Evolutionary conservation across 1,140 invertebrate genomes (phyloP), one percentile per base, ranked within the genome.

Genomic region (silkworm (Bombyx mori)): DNA sequence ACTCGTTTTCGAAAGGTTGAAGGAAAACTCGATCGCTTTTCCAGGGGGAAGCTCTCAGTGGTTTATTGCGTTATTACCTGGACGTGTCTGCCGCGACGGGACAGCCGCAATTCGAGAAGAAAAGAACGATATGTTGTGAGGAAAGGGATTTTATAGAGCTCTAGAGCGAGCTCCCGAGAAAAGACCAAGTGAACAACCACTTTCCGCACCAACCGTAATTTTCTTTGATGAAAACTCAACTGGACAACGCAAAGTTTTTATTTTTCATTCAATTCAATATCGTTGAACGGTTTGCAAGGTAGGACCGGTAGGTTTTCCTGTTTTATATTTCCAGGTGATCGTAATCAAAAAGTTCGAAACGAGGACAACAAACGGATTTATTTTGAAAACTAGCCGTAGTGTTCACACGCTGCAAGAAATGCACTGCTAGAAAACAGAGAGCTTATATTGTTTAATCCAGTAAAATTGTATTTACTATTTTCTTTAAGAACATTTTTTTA

Each of bases 1-100:
- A 82, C 77, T 76, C 70, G 77, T 82, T 75, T 82, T 75, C 75
- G 73, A 79, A 77, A 82, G 76, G 69, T 79, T 81, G 75, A 75
- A 77, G 75, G 73, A 86, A 86, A 84, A 84, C 79, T 86, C 83
- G 79, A 84, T 84, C 81, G 80, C 73, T 84, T 83, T 82, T 83
- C 78, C 73, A 80, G 77, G 73, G 74, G 75, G 77, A 84, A 82
- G 75, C 79, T 81, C 83, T 81, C 81, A 81, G 81, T 84, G 81
- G 80, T 86, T 84, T 86, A 86, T 86, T 86, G 83, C 80, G 83
- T 86, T 86, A 86, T 86, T 86, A 86, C 83, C 83, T 86, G 83
- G 80, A 86, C 83, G 80, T 81, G 81, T 79, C 77, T 74, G 71
- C 73, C 75, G 75, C 78, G 69, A 52, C 73, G 77, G 78, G 80